Percentiles rank a stretch among this genome's conserved stretches.
Evolutionary conservation across 2,113 vertebrate genomes (phyloP).

Genomic region (Zeus faber): DNA sequence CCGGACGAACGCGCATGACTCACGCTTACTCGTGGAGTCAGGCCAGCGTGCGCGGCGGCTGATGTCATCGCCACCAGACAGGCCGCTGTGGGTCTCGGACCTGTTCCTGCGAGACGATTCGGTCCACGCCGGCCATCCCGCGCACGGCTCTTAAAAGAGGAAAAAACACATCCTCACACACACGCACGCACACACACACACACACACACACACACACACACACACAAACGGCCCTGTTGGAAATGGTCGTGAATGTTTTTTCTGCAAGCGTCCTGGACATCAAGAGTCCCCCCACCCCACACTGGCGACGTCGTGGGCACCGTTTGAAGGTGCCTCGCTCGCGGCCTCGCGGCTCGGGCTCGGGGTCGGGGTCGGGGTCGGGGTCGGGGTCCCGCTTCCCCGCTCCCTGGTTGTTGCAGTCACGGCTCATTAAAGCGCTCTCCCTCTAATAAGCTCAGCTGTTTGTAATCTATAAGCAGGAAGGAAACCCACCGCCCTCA

Average conservation of each 20-base stretch:
- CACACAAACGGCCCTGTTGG: too few species aligned
- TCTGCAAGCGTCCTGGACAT: too few species aligned
- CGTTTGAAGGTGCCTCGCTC: background rate
- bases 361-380: conserved; percentile 27
- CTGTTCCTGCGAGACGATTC: background rate
- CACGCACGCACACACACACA: background rate
- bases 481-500: conserved; percentile 51
- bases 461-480: conserved; percentile 34
- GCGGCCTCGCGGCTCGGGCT: background rate
- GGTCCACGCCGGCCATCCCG: background rate
- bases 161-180: background rate
- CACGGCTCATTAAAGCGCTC: conserved; percentile 63
- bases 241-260: too few species aligned
- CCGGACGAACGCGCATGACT: too few species aligned
- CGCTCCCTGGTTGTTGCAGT: conserved; percentile 59
- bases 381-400: conserved; percentile 52
- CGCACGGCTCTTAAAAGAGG: too few species aligned
- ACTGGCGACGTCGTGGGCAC: too few species aligned
- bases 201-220: background rate
- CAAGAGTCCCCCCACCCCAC: too few species aligned
- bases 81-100: background rate
- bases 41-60: too few species aligned
- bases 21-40: too few species aligned
- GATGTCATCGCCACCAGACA: background rate
- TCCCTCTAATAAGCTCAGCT: conserved; percentile 11